These are phyloP conservation scores for Notechis scutatus DNA, from an alignment of 2,113 vertebrate species.

Conservation along the genomic window DNA sequence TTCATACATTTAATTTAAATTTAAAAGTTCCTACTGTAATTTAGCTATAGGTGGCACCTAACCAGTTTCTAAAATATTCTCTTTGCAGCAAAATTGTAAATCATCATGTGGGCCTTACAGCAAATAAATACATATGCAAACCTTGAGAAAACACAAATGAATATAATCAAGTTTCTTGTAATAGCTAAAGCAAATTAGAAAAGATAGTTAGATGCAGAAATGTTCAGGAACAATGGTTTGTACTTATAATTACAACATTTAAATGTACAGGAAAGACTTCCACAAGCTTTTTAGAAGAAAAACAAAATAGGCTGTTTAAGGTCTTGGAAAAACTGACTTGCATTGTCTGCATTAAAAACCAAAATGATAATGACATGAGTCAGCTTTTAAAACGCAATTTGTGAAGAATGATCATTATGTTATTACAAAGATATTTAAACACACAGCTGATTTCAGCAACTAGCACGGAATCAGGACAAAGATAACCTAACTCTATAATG, in stretches of 20 bases:
- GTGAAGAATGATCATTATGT: neutral
- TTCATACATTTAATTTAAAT: neutral
- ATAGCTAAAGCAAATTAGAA: neutral
- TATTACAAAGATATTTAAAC: neutral
- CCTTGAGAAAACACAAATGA: neutral
- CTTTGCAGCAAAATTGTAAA: neutral
- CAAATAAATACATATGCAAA: neutral
- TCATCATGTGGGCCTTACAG: neutral
- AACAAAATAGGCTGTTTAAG: neutral
- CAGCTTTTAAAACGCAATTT: neutral
- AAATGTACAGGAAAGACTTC: neutral
- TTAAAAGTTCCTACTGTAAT: neutral
- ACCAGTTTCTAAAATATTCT: too few relatives aligned
- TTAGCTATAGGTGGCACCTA: neutral
- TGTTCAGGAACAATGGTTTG: neutral
- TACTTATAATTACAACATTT: neutral
- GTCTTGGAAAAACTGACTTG: constrained; percentile 2
- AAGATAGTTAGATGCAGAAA: neutral
- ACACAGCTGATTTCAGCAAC: neutral
- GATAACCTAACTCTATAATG: neutral
- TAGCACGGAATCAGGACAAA: neutral
- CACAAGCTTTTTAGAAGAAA: neutral
- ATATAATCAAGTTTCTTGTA: neutral
- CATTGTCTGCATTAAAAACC: neutral
- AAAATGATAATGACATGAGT: neutral